Evolutionary conservation across 2,113 vertebrate species (phyloP).

Genomic region (Brachypodius melanocephalos): DNA sequence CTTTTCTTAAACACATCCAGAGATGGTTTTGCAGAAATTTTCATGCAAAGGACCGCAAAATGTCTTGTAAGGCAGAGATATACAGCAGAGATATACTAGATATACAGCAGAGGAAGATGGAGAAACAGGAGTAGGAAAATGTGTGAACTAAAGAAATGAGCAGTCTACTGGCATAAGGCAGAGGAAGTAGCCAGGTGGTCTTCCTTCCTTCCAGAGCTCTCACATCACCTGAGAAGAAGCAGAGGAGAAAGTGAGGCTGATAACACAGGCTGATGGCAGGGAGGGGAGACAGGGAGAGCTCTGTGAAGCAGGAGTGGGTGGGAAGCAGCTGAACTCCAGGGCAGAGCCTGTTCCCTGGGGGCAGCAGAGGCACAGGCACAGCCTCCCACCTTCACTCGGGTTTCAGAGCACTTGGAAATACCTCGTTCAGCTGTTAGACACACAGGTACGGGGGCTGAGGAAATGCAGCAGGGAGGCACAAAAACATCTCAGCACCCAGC

Average conservation of each 20-base stretch:
- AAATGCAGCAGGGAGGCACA: not conserved
- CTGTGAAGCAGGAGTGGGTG: not conserved
- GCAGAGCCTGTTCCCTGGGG: not conserved
- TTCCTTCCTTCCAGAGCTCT: not conserved
- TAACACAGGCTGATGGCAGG: not conserved
- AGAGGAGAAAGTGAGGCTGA: not conserved
- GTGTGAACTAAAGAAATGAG: not conserved
- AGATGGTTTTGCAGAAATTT: not conserved
- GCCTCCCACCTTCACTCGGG: not conserved
- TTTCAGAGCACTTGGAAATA: not conserved
- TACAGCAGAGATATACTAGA: not conserved
- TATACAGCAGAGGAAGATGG: not conserved
- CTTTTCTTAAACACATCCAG: too few species aligned
- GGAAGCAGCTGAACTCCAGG: not conserved
- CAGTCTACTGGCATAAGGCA: not conserved
- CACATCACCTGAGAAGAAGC: not conserved
- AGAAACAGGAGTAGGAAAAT: not conserved
- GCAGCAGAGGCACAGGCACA: not conserved
- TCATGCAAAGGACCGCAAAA: not conserved
- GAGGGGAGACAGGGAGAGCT: not conserved
- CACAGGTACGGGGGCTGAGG: not conserved
- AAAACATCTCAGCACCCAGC: not conserved
- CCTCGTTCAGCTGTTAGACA: not conserved
- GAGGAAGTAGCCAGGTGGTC: not conserved
- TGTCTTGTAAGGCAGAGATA: not conserved